Evolutionary conservation across 2,888 invertebrate species (phyloP).

Genomic region (Smittia aterrima): DNA sequence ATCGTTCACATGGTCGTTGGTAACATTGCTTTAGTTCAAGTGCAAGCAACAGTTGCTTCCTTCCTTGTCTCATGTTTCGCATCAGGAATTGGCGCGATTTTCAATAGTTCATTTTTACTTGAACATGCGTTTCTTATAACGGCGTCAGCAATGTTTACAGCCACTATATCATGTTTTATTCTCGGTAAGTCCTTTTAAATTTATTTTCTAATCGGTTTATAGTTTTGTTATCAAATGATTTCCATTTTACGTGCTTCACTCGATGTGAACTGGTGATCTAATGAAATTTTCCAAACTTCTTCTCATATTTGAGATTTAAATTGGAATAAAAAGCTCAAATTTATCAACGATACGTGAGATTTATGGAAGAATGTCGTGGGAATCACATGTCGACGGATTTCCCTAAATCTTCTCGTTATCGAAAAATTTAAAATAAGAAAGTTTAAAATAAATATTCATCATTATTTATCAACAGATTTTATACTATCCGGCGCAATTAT

Average conservation of each 20-base stretch:
- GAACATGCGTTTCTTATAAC: constrained; percentile 73
- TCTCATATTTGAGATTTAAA: no score
- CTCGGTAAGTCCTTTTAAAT: constrained; percentile 62
- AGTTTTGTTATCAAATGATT: constrained; percentile 5
- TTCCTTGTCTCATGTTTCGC: constrained; percentile 83
- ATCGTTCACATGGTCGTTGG: constrained; percentile 81
- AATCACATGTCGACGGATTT: no score
- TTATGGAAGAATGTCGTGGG: no score
- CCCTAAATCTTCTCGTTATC: no score
- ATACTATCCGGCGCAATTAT: constrained; percentile 90
- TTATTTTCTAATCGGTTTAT: background rate
- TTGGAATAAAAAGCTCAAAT: no score
- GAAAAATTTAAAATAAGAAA: no score
- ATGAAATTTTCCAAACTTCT: no score
- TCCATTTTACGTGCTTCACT: constrained; percentile 44
- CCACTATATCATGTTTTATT: constrained; percentile 87
- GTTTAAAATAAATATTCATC: no score
- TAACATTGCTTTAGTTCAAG: constrained; percentile 87
- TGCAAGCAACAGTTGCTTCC: constrained; percentile 86
- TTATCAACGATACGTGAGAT: no score
- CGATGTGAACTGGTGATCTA: no score
- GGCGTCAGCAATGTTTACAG: constrained; percentile 82
- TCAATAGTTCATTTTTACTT: constrained; percentile 63
- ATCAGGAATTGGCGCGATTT: constrained; percentile 69
- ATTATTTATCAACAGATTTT: no score